Conservation (phyloP, 1,140 invertebrate species). For the Choristoneura fumiferana region DNA sequence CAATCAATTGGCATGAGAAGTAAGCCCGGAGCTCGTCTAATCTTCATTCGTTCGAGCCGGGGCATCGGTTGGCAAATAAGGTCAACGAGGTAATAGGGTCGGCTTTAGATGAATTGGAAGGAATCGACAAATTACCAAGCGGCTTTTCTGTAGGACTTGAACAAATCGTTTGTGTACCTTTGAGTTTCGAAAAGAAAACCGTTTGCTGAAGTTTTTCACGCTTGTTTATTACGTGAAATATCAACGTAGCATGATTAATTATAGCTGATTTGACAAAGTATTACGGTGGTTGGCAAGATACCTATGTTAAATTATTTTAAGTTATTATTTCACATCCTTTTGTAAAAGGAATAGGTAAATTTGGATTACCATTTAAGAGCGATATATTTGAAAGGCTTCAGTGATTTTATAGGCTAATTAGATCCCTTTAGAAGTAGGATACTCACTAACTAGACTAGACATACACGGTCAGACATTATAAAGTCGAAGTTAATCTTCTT, state of each 20-base stretch:
- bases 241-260: background rate
- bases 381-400: no score
- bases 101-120: conserved; percentile 6
- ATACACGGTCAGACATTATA: no score
- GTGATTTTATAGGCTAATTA: no score
- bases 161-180: background rate
- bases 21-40: conserved; percentile 1
- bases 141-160: background rate
- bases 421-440: no score
- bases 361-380: no score
- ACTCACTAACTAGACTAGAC: no score
- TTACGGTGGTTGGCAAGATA: no score
- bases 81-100: conserved; percentile 15
- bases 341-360: no score
- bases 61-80: conserved; percentile 14
- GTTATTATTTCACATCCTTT: no score
- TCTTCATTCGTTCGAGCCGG: background rate
- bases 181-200: background rate
- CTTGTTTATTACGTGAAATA: background rate
- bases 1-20: conserved; percentile 11
- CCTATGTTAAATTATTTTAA: no score
- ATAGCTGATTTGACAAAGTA: no score
- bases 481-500: no score
- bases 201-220: background rate
- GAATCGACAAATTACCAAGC: background rate